phyloP scores from a whole-genome alignment of 2,797 vertebrate genomes.

The Merluccius polli region DNA sequence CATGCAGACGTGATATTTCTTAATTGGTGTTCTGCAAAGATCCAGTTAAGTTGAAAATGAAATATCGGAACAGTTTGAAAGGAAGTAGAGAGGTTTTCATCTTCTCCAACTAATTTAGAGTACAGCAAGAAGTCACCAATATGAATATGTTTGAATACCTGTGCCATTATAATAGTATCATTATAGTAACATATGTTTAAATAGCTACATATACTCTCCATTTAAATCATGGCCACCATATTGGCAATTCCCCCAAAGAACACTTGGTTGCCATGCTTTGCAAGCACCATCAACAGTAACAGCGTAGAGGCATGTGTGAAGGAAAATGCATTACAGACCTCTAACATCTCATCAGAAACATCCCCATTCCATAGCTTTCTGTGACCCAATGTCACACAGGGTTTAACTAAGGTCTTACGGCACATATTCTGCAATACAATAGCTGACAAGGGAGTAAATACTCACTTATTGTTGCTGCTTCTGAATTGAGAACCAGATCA shows the following conservation, averaged over 20 bases:
- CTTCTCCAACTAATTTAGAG: neutral
- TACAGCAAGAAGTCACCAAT: neutral
- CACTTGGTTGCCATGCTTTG: neutral
- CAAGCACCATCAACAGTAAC: neutral
- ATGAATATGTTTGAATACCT: neutral
- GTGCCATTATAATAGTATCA: neutral
- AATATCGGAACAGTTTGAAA: neutral
- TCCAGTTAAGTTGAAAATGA: neutral
- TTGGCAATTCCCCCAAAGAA: neutral
- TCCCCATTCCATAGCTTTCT: neutral
- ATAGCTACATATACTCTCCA: neutral
- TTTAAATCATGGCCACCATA: neutral
- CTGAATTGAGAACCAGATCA: neutral
- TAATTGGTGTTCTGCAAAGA: neutral
- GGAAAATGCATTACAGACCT: neutral
- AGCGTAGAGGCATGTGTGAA: neutral
- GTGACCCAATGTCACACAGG: neutral
- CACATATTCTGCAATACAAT: neutral
- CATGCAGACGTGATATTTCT: neutral
- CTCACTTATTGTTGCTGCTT: neutral
- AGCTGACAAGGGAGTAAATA: neutral
- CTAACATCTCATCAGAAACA: neutral
- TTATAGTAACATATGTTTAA: neutral
- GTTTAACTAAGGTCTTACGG: neutral
- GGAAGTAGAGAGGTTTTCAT: neutral